Base-by-base conservation (phyloP, 2,113 vertebrate genomes). In the Mobula birostris region DNA sequence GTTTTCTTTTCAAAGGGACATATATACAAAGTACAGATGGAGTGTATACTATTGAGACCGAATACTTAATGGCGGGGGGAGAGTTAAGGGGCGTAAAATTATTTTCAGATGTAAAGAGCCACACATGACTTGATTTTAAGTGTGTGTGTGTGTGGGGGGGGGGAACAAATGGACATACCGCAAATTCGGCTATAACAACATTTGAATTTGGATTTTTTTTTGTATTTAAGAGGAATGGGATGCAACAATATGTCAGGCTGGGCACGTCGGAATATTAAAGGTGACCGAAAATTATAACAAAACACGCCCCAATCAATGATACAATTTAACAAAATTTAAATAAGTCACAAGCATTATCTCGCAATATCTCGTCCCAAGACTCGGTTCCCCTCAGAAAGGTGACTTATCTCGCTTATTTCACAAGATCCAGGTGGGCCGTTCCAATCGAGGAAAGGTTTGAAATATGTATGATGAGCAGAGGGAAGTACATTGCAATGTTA, bases 31-130 rank as follows among this genome's bases (percentile, higher is more conserved):
- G 95, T 94, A 27, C 95, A 95, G 96, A 96, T 94, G 94, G 94
- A 94, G 82, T 94, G 11, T 70, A 92, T 95, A 94, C 91, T 83
- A 94, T 95, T 95, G 95, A 87, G 94, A 80, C 32, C 15, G 68
- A 94, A 94, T 85, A 94, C 14, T 74, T 90, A 90, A 56, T 88
- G 87, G 94, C 95, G 94, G 95, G 94, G 95, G 95, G 95, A 94
- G 94, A 95, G 96, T 95, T 96, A 95, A 96, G 95, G 94, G 94
- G 80, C 95, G 95, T 94, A 93, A 96, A 96, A 96, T 96, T 95
- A 95, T 96, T 97, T 96, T 96, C 96, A 96, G 96, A 96, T 96
- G 96, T 94, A 79, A 95, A 96, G 96, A 95, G 70, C 68, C 91
- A 93, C 91, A 93, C 40, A 74, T 93, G 68, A 48, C 36, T 19